Conservation (phyloP, 2,888 invertebrate species). For the Aphidoletes aphidimyza region DNA sequence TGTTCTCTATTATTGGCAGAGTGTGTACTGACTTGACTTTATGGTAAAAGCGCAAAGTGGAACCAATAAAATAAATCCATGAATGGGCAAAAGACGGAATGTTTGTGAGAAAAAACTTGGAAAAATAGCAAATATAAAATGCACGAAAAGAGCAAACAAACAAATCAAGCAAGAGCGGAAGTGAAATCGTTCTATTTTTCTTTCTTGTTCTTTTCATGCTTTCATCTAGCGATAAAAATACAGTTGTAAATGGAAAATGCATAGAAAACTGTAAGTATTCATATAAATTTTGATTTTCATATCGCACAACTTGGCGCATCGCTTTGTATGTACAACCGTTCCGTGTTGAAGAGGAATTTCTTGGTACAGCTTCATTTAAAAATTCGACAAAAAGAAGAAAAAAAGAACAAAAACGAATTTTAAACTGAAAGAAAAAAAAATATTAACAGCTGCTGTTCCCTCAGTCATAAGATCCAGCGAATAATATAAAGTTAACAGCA, state of each 20-base stretch:
- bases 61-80: slow-evolving; percentile 43
- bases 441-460: background rate
- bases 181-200: slow-evolving; percentile 5
- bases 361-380: slow-evolving; percentile 39
- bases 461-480: background rate
- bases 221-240: slow-evolving; percentile 15
- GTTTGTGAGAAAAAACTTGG: background rate
- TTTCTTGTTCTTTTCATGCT: background rate
- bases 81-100: background rate
- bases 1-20: slow-evolving; percentile 6
- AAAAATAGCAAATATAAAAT: background rate
- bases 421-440: background rate
- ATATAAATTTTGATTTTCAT: background rate
- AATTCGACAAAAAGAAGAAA: slow-evolving; percentile 6
- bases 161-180: slow-evolving; percentile 44
- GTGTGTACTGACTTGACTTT: slow-evolving; percentile 11
- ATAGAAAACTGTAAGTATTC: slow-evolving; percentile 40
- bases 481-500: slow-evolving; percentile 44
- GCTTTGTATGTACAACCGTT: background rate
- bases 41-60: slow-evolving; percentile 20
- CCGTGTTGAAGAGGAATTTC: background rate
- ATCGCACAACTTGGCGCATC: slow-evolving; percentile 5
- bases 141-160: slow-evolving; percentile 34
- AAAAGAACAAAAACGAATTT: background rate
- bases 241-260: slow-evolving; percentile 7